Evolutionary conservation across 2,888 invertebrate genomes (phyloP).

Genomic region (Buathra laborator): DNA sequence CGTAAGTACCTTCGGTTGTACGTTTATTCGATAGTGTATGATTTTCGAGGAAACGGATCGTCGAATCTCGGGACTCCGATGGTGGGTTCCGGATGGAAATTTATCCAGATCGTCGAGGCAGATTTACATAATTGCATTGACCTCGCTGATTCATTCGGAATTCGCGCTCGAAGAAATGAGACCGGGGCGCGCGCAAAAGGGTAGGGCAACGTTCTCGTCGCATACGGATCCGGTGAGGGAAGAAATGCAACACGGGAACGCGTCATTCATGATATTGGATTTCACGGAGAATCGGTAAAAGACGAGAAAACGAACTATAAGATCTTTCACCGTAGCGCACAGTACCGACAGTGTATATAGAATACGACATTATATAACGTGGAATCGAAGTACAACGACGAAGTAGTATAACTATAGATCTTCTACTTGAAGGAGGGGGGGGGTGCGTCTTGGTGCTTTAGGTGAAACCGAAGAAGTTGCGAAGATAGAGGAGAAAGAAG

Average conservation of each 20-base stretch:
- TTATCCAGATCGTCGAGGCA: constrained; percentile 78
- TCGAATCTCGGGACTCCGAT: constrained; percentile 7
- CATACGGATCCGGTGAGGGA: constrained; percentile 26
- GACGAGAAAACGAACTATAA: constrained; percentile 67
- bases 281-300: constrained; percentile 67
- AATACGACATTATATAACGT: constrained; percentile 74
- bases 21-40: background rate
- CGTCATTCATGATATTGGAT: constrained; percentile 74
- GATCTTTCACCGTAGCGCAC: constrained; percentile 26
- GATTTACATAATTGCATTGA: constrained; percentile 81
- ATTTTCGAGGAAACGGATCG: too few relatives aligned
- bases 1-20: background rate
- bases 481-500: constrained; percentile 22
- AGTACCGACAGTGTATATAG: constrained; percentile 65
- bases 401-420: constrained; percentile 40
- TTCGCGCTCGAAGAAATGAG: constrained; percentile 42
- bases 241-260: constrained; percentile 14
- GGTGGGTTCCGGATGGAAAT: constrained; percentile 74
- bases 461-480: constrained; percentile 20
- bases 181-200: constrained; percentile 16
- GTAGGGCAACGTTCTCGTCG: constrained; percentile 6
- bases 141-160: constrained; percentile 67
- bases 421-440: constrained; percentile 2
- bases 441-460: constrained; percentile 2
- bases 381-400: constrained; percentile 27